Evolutionary conservation across 2,888 invertebrate genomes (phyloP).

Genomic region (Ophion slaviceki): DNA sequence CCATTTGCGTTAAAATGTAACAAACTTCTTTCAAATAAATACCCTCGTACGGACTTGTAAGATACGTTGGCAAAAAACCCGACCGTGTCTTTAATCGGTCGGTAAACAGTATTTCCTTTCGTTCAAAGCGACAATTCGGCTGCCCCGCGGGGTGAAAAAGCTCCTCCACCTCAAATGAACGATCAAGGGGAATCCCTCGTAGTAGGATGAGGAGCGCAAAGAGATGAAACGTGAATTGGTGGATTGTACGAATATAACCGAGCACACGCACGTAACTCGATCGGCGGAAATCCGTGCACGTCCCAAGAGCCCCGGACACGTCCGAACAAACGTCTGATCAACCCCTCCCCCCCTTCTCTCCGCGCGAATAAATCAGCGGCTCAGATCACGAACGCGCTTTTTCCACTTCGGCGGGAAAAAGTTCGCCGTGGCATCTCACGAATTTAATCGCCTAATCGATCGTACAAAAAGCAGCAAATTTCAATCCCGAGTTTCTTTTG

Average conservation of each 20-base stretch:
- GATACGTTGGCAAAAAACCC: background rate
- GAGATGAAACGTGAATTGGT: constrained; percentile 14
- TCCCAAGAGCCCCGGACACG: constrained; percentile 54
- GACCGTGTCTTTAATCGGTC: background rate
- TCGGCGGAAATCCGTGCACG: constrained; percentile 65
- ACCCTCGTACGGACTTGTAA: background rate
- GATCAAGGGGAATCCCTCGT: constrained; percentile 21
- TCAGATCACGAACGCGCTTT: constrained; percentile 47
- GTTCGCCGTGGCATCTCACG: constrained; percentile 30
- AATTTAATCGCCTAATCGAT: constrained; percentile 53
- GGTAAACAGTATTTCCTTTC: background rate
- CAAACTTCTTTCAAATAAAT: background rate
- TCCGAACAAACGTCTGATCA: constrained; percentile 67
- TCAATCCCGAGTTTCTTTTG: constrained; percentile 14
- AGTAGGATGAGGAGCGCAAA: background rate
- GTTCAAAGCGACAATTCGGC: background rate
- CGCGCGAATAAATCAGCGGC: constrained; percentile 56
- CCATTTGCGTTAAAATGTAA: background rate
- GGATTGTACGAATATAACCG: constrained; percentile 40
- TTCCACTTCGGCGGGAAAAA: background rate
- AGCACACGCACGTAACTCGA: constrained; percentile 51
- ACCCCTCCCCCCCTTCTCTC: constrained; percentile 8
- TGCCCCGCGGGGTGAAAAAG: background rate
- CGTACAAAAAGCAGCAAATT: constrained; percentile 25
- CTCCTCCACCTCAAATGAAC: constrained; percentile 30